Evolutionary conservation across 1,140 invertebrate genomes (phyloP), one percentile per base, ranked within the genome.

Genomic region (Sitobion miscanthi): DNA sequence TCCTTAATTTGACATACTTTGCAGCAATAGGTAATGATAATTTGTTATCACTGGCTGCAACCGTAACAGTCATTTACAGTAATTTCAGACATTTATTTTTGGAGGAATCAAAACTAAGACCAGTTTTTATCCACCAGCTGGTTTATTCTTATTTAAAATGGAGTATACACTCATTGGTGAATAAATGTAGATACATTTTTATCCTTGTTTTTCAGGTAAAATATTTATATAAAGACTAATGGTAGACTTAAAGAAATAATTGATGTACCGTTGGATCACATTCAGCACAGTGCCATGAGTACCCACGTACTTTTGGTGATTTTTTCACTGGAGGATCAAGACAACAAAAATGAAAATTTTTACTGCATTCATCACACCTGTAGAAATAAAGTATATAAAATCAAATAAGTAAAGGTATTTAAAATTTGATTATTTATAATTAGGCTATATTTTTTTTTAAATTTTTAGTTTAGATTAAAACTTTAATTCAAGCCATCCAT

Each of bases 231-330:
- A 62, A 62, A 17, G 62, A 77, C 62, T 77, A 47, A 69, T 69
- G 42, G 3, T 23, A 77, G 9, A 69, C 42, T 42, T 91, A 77
- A 38, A 14, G 21, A 91, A 38, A 91, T 82, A 17, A 82, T 47
- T 82, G 7, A 54, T 42, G 30, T 95, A 97, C 98, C 94, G 98
- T 98, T 91, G 98, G 97, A 96, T 99, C 98, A 96, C 98, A 99
- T 95, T 98, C 98, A 88, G 98, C 98, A 96, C 98, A 99, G 95
- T 98, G 98, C 98, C 98, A 99, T 11, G 98, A 98, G 95, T 99
- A 99, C 77, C 98, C 98, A 93, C 98, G 96, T 94, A 97, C 97
- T 96, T 99, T 99, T 5, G 98, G 98, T 86, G 98, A 98, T 95
- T 99, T 99, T 95, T 98, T 99, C 1, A 98, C 96, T 6, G 98